Base-by-base conservation (phyloP, 2,888 invertebrate species). In the Lasiommata megera region DNA sequence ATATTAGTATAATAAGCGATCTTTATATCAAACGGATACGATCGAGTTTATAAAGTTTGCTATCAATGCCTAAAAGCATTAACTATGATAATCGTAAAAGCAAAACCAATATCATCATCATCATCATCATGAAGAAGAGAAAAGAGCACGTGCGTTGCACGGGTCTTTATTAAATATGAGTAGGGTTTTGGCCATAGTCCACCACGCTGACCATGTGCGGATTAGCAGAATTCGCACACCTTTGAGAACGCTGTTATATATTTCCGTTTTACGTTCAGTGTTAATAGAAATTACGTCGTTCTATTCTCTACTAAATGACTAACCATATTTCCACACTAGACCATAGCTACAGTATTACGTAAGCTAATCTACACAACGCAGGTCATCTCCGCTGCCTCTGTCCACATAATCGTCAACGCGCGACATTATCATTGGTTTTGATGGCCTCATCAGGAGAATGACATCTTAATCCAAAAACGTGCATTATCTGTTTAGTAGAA, bases 351-450 rank as follows among this genome's bases (percentile, higher is more conserved):
- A 9, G n/a, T 23, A 41, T 58, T 41, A 53, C 48, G 53, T 43
- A 36, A 58, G 43, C 48, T 58, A 48, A 58, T 58, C 53, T 48
- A 17, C 2, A 29, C 23, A 50, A 43, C 28, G 41, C 58, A 16
- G 53, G 53, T 48, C 48, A 58, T 31, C 56, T 56, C 43, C 29
- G 31, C n/a, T 40, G 34, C 36, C 41, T 34, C 17, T 48, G 36
- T 48, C 34, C 31, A 38, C 54, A 40, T 47, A 40, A 43, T 38
- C 46, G 44, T 54, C 43, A 48, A 50, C 56, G 16, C n/a, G 16
- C 23, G 56, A 56, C 56, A 31, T 56, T 56, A 56, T 56, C 56
- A 18, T 40, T 18, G 47, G 18, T 38, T 37, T 46, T 47, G 28
- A 37, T 48, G 48, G 18, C 14, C 37, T 2, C 18, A 47, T 31